Base-by-base conservation (phyloP, 2,888 invertebrate species). In the Eristalinus aeneus region DNA sequence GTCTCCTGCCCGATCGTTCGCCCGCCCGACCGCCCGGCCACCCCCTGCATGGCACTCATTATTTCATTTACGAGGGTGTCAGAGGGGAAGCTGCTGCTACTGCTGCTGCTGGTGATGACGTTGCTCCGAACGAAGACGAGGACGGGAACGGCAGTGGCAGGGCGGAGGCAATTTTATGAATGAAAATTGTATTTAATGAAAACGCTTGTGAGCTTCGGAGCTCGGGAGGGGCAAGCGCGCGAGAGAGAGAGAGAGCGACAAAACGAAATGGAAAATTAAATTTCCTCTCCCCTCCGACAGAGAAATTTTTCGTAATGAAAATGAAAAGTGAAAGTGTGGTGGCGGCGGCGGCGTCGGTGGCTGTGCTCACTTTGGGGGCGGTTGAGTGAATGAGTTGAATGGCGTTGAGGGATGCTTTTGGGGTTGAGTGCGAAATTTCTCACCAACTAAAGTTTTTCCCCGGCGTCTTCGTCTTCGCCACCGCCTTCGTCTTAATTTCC, bases 141-240 rank as follows among this genome's bases (percentile, higher is more conserved):
- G 58, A 10, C 23, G 34, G 23, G 32, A 58, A 22, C 61, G 63
- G 46, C 46, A 46, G 31, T 58, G 32, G 20, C 31, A 32, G 54
- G 54, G 65, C 36, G 27, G 53, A 74, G 72, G 68, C 76, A 76
- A 78, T 86, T 86, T 86, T 78, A 86, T 86, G 86, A 86, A 86
- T 86, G 86, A 86, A 86, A 86, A 74, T 82, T 78, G 77, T 86
- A 63, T 86, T 82, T 86, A 86, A 86, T 86, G 86, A 86, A 86
- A 86, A 73, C 69, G 81, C 76, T 86, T 86, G 76, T 76, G 65
- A 56, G 67, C 53, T 23, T 32, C 22, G n/a, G 3, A 36, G 23
- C 12, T 27, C 16, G 60, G 31, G 54, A 23, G 39, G 16, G 46
- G 64, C 12, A 8, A n/a, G 68, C 53, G 34, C 12, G 39, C 12